Evolutionary conservation across 2,888 invertebrate species (phyloP).

Genomic region (Nowickia ferox): DNA sequence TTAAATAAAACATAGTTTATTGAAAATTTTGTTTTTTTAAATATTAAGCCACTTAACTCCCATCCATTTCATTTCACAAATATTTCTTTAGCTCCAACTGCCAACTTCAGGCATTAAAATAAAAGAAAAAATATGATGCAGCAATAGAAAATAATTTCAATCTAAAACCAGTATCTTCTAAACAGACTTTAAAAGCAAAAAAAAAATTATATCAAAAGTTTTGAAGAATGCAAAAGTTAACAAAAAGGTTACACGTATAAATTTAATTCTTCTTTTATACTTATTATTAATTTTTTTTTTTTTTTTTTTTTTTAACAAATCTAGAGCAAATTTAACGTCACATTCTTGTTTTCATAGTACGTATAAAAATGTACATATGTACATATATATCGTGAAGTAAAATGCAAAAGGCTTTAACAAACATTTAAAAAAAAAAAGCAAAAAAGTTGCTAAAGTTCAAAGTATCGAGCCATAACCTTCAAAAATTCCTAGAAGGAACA

Average conservation of each 20-base stretch:
- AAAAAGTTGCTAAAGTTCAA: no score
- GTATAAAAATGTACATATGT: conserved; percentile 4
- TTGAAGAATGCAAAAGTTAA: conserved; percentile 41
- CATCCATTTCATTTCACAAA: not conserved
- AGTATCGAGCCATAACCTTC: no score
- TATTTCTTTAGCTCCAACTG: conserved; percentile 4
- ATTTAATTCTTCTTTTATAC: conserved; percentile 19
- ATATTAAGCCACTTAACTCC: no score
- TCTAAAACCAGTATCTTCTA: conserved; percentile 7
- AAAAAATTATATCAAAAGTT: conserved; percentile 15
- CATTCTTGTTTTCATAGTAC: conserved; percentile 64
- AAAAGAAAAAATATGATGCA: not conserved
- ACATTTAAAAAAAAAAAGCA: no score
- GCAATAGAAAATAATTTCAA: not conserved
- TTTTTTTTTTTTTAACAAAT: conserved; percentile 29
- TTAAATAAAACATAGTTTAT: no score
- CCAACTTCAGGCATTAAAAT: conserved; percentile 28
- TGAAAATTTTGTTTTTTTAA: no score
- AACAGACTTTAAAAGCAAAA: not conserved
- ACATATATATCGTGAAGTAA: not conserved
- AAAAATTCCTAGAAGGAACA: no score
- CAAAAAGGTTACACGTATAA: conserved; percentile 49
- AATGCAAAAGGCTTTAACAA: no score
- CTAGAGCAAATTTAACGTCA: conserved; percentile 70
- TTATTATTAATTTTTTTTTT: not conserved